Percentiles rank a stretch among this genome's conserved stretches.
These are phyloP conservation scores for Notarius lentiginosus DNA, from an alignment of 2,113 vertebrate species.

Conservation along the genomic window DNA sequence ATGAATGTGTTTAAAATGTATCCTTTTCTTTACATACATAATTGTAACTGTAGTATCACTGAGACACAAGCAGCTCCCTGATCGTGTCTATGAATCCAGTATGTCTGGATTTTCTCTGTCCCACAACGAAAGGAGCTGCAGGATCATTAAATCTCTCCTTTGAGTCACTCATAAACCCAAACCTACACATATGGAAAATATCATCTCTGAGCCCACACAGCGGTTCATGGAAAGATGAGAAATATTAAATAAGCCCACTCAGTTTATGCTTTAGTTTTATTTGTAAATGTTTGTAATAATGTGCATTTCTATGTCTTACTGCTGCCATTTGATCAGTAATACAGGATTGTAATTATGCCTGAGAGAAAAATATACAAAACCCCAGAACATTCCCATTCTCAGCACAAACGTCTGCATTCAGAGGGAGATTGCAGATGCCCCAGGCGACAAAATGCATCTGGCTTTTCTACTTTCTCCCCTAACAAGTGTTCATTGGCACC, in stretches of 20 bases:
- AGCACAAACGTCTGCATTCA: not conserved
- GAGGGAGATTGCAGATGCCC: not conserved
- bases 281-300: not conserved
- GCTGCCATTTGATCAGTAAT: not conserved
- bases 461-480: not conserved
- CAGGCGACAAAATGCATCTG: not conserved
- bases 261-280: not conserved
- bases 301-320: not conserved
- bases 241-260: slow-evolving; percentile 3
- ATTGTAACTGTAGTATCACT: not conserved
- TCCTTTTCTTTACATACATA: not conserved
- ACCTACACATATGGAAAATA: slow-evolving; percentile 7
- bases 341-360: not conserved
- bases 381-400: not conserved
- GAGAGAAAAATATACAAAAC: not conserved
- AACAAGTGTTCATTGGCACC: not conserved
- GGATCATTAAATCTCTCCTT: not conserved
- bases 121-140: not conserved
- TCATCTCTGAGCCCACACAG: slow-evolving; percentile 18
- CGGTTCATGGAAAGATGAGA: not conserved
- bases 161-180: not conserved
- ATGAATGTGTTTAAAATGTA: not conserved
- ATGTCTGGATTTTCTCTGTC: not conserved
- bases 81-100: not conserved
- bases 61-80: not conserved